Percentiles rank a stretch among this genome's conserved stretches.
These are phyloP conservation scores for Chloromyia formosa DNA, from an alignment of 2,888 invertebrate genomes.

Conservation along the genomic window DNA sequence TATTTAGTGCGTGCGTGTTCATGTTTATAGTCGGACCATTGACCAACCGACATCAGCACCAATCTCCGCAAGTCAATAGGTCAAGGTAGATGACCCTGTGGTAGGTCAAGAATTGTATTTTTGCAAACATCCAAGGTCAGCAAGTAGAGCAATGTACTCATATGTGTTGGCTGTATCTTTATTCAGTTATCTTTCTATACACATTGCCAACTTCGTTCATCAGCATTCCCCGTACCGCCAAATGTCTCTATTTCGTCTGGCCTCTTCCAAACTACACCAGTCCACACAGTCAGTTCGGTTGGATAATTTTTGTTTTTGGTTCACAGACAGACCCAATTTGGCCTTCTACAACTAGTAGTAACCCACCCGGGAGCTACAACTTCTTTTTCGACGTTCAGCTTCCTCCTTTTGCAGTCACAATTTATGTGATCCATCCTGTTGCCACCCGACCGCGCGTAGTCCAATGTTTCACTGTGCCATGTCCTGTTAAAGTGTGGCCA, in stretches of 20 bases:
- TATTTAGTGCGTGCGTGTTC: constrained; percentile 40
- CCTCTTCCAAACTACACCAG: neutral
- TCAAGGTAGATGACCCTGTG: constrained; percentile 29
- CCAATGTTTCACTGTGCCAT: neutral
- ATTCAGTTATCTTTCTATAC: constrained; percentile 31
- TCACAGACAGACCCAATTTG: constrained; percentile 34
- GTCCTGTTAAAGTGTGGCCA: constrained; percentile 25
- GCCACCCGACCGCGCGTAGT: constrained; percentile 6
- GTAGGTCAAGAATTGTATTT: constrained; percentile 42
- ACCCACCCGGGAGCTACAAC: constrained; percentile 40
- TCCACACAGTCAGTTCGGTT: neutral
- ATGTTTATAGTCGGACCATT: constrained; percentile 34
- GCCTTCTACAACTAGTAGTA: constrained; percentile 23
- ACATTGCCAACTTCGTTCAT: neutral
- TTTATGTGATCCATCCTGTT: constrained; percentile 3
- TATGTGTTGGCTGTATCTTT: constrained; percentile 8
- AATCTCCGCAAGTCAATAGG: constrained; percentile 30
- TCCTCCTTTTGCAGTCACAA: constrained; percentile 19
- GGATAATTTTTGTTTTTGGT: constrained; percentile 39
- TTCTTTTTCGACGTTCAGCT: constrained; percentile 1
- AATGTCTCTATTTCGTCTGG: constrained; percentile 1
- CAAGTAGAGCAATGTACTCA: constrained; percentile 20
- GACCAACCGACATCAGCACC: constrained; percentile 6
- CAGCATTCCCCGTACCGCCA: neutral
- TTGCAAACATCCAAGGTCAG: constrained; percentile 42